Percentiles rank a stretch among this genome's conserved stretches.
Conservation (phyloP, 2,888 invertebrate species). For the Criorhina ranunculi region DNA sequence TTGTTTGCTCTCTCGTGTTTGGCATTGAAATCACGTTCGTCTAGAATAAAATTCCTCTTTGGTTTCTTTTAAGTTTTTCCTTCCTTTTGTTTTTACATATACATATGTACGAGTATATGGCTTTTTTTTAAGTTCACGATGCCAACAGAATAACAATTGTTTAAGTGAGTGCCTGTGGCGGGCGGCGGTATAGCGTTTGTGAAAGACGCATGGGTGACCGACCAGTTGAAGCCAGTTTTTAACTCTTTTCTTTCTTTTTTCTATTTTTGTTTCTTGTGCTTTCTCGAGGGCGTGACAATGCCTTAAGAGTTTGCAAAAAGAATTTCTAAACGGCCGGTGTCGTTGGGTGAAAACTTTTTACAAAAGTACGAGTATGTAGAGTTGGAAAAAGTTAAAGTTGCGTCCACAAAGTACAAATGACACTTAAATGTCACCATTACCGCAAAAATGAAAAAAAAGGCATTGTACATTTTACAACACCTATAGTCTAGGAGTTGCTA, state of each 20-base stretch:
- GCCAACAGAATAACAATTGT: conserved; percentile 35
- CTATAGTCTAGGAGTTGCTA: neutral
- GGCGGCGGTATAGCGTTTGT: neutral
- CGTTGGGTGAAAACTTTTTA: neutral
- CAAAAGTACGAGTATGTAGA: neutral
- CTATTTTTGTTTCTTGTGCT: neutral
- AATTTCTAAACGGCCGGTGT: conserved; percentile 11
- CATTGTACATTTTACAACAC: neutral
- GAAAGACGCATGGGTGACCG: conserved; percentile 19
- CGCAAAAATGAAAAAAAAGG: neutral
- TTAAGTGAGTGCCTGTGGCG: conserved; percentile 26
- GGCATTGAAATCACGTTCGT: conserved; percentile 51
- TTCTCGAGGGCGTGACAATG: conserved; percentile 15
- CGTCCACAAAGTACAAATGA: conserved; percentile 11
- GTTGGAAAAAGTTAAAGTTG: conserved; percentile 9
- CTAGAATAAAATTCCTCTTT: conserved; percentile 43
- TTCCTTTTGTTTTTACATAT: neutral
- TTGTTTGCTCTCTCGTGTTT: conserved; percentile 28
- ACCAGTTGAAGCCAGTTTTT: conserved; percentile 12
- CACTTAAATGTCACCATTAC: conserved; percentile 14
- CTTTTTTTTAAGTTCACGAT: conserved; percentile 9
- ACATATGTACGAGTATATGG: neutral
- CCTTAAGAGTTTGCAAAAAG: neutral
- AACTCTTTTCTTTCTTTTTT: conserved; percentile 1
- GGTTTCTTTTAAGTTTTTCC: conserved; percentile 1